phyloP scores from a whole-genome alignment of 2,888 invertebrate genomes.

The Bursaphelenchus okinawaensis region DNA sequence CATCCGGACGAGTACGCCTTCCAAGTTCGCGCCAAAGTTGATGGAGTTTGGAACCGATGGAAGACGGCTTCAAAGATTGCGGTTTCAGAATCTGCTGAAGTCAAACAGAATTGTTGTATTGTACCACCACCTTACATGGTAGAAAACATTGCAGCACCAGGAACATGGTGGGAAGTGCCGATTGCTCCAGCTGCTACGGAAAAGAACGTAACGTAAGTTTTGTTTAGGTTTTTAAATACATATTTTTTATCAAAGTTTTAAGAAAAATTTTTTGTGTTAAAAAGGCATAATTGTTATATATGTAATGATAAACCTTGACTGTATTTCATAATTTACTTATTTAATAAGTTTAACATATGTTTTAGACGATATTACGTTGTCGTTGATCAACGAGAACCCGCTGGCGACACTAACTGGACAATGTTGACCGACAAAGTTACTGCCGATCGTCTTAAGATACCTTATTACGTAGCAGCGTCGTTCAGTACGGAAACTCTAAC shows the following conservation, averaged over 20 bases:
- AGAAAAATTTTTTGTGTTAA: not conserved
- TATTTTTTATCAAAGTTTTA: too few species aligned
- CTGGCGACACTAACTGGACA: constrained; percentile 57
- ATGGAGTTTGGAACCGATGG: constrained; percentile 54
- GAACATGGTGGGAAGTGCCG: constrained; percentile 49
- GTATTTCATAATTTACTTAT: not conserved
- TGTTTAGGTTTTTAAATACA: not conserved
- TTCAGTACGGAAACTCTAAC: constrained; percentile 53
- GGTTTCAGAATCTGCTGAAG: constrained; percentile 41
- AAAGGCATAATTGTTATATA: not conserved
- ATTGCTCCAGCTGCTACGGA: constrained; percentile 55
- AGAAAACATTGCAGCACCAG: constrained; percentile 50
- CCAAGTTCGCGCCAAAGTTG: constrained; percentile 55
- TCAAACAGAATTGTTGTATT: constrained; percentile 53
- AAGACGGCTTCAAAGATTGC: constrained; percentile 50
- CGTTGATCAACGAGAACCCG: constrained; percentile 56
- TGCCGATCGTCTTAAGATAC: constrained; percentile 48
- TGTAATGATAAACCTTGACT: not conserved
- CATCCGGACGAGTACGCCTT: constrained; percentile 50
- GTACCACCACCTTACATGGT: constrained; percentile 57
- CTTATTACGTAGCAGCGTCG: constrained; percentile 57
- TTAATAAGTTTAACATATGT: too few species aligned
- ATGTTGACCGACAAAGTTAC: constrained; percentile 57
- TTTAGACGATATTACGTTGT: constrained; percentile 57
- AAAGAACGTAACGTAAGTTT: constrained; percentile 46